Evolutionary conservation across 2,113 vertebrate genomes (phyloP), one percentile per base, ranked within the genome.

Genomic region (Carassius carassius): DNA sequence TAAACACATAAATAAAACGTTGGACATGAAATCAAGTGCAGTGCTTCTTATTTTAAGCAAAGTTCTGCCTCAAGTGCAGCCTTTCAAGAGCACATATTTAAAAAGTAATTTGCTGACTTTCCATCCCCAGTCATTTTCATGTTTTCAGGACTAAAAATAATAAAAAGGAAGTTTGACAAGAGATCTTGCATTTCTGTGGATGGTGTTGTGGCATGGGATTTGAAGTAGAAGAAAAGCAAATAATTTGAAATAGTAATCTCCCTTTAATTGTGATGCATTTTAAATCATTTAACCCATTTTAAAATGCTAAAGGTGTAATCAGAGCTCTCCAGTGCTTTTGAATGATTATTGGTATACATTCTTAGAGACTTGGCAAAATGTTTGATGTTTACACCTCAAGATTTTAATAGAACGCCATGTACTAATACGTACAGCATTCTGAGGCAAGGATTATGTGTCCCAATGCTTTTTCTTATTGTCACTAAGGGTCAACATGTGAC

Each of bases 91-190:
- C 25, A 12, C 41, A 17, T 25, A 16, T 51, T 74, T 41, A 12
- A 41, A 49, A 74, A 49, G 44, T 44, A 49, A 74, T 74, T 74
- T 25, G 72, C 72, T 74, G 41, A 74, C 41, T 74, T 74, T 49
- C 44, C 19, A 17, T 49, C 49, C 6, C 3, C 72, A 23, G 37
- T 44, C 37, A 13, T 73, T 74, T n/a, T 23, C 41, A 47, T 47
- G 44, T 47, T 47, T 47, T 47, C 10, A 47, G 9, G 9, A 44
- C 41, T 10, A 44, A 41, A 41, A 41, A 37, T 4, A 8, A 41
- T 9, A 8, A 41, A 11, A 11, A 44, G 10, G 10, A 2, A 44
- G 41, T 44, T 44, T 44, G 41, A 44, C 41, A 41, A 41, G 41
- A 41, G 41, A 44, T 44, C 41, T 10, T 44, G 41, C 9, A 44